phyloP scores from a whole-genome alignment of 2,888 invertebrate species.

The Cerceris ruficornis region DNA sequence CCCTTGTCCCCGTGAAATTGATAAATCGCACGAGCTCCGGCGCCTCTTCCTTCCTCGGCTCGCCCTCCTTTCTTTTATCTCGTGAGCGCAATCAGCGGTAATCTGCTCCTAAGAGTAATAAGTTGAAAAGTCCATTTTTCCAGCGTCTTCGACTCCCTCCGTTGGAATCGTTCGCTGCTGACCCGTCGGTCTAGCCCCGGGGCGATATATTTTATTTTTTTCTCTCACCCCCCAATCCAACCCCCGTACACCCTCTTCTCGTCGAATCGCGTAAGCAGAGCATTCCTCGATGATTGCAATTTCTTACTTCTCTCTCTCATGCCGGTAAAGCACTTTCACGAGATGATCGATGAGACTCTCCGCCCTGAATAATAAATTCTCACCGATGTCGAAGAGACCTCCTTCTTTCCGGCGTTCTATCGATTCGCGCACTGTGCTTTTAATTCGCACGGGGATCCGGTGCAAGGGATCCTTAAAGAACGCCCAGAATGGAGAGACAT shows the following conservation, averaged over 20 bases:
- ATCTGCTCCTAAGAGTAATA: conserved; percentile 70
- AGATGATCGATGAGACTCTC: too few species aligned
- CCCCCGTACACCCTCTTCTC: neutral
- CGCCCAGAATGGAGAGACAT: too few species aligned
- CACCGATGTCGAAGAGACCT: too few species aligned
- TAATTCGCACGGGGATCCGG: too few species aligned
- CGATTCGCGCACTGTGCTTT: too few species aligned
- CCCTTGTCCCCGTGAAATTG: conserved; percentile 74
- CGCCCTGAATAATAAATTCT: too few species aligned
- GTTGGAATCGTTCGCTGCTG: conserved; percentile 25
- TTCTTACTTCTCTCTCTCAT: conserved; percentile 15
- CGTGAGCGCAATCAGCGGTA: conserved; percentile 68
- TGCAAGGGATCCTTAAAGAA: too few species aligned
- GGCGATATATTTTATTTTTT: neutral
- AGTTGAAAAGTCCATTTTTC: conserved; percentile 72
- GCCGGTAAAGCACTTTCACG: too few species aligned
- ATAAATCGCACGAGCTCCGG: conserved; percentile 73
- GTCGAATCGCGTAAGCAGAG: conserved; percentile 17
- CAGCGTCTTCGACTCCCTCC: conserved; percentile 41
- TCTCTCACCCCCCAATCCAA: neutral
- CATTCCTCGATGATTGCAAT: conserved; percentile 14
- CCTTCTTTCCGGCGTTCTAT: too few species aligned
- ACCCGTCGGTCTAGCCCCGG: neutral
- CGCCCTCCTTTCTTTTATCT: conserved; percentile 5
- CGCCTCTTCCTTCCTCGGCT: conserved; percentile 38